These are phyloP conservation scores for Gadopsis marmoratus DNA, from an alignment of 2,797 vertebrate genomes.

Conservation along the genomic window DNA sequence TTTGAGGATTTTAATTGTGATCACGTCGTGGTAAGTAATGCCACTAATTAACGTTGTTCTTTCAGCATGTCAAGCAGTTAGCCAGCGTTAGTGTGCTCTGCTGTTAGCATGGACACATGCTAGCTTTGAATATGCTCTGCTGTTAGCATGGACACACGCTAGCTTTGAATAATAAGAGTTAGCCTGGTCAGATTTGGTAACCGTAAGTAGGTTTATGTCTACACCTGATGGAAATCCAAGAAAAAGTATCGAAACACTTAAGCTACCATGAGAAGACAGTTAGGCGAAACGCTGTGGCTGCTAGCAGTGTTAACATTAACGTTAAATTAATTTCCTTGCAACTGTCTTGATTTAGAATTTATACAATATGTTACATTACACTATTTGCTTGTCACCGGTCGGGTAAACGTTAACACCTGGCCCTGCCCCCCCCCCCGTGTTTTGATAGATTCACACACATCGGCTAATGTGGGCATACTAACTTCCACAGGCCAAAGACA, in stretches of 20 bases:
- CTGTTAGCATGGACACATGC: background rate
- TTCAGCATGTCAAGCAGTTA: background rate
- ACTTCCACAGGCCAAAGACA: slow-evolving; percentile 74
- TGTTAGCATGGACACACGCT: background rate
- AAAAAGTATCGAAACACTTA: background rate
- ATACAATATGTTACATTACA: background rate
- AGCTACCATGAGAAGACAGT: background rate
- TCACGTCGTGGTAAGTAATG: slow-evolving; percentile 72
- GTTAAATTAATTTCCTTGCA: background rate
- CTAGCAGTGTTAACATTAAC: slow-evolving; percentile 33
- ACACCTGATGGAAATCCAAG: fast-evolving
- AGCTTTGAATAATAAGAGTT: background rate
- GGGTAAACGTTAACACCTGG: too few relatives aligned
- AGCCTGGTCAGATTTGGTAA: background rate
- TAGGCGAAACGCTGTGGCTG: background rate
- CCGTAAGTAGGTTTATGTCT: background rate
- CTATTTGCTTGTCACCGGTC: background rate
- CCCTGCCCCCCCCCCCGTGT: fast-evolving
- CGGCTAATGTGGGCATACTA: slow-evolving; percentile 40
- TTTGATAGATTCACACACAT: background rate
- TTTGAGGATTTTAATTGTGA: slow-evolving; percentile 27
- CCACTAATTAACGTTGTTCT: background rate
- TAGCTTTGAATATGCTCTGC: background rate
- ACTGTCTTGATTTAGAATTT: background rate
- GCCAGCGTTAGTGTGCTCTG: slow-evolving; percentile 43